Conservation (phyloP, 2,113 vertebrate genomes). For the Gulo gulo region DNA sequence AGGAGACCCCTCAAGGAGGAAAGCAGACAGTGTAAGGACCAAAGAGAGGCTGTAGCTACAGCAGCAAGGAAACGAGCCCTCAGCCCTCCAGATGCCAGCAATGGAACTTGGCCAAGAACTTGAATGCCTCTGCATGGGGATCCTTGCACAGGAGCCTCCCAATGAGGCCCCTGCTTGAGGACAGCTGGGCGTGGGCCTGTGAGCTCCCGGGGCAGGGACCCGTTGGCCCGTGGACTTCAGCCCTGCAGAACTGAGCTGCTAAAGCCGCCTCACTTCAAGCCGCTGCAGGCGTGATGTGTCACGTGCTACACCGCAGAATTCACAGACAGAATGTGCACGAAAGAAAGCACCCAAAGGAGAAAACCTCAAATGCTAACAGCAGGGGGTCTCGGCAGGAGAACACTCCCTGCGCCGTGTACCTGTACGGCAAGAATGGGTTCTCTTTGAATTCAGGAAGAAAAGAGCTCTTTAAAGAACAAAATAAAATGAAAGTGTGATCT, state of each 20-base stretch:
- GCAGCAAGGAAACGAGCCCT: neutral
- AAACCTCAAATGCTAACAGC: neutral
- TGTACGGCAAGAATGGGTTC: neutral
- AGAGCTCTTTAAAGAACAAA: neutral
- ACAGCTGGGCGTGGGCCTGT: rapidly evolving
- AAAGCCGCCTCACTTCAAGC: too few species aligned
- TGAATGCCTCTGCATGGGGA: neutral
- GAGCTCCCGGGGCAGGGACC: rapidly evolving
- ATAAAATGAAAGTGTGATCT: neutral
- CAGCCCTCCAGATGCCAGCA: too few species aligned
- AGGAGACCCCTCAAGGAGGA: neutral
- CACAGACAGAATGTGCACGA: neutral
- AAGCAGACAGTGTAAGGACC: too few species aligned
- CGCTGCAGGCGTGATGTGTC: rapidly evolving
- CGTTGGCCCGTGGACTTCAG: neutral
- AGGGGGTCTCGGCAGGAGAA: neutral
- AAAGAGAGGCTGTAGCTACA: neutral
- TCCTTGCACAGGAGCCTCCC: neutral
- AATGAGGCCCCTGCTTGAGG: neutral
- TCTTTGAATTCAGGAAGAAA: neutral
- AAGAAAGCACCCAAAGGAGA: neutral
- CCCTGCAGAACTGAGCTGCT: neutral
- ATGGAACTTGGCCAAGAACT: neutral
- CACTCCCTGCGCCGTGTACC: neutral
- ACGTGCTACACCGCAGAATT: neutral